These are phyloP conservation scores for Eutolmus rufibarbis DNA, from an alignment of 2,888 invertebrate species.

Conservation along the genomic window DNA sequence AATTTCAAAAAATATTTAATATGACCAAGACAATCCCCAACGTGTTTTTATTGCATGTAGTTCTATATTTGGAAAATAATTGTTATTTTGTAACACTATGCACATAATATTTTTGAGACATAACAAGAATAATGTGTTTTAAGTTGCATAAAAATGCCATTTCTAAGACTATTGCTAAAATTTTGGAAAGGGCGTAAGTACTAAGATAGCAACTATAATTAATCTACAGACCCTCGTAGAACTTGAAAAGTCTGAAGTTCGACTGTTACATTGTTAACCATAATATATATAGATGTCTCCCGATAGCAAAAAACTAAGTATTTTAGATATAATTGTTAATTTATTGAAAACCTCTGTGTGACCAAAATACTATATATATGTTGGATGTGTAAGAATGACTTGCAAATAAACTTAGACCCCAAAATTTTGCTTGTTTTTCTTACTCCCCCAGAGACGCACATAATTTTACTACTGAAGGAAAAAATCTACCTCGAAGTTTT, in stretches of 20 bases:
- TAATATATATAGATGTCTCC: background rate
- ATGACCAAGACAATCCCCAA: slow-evolving; percentile 44
- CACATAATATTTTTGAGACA: background rate
- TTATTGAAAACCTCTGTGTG: slow-evolving; percentile 16
- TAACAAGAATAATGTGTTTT: background rate
- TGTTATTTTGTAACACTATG: background rate
- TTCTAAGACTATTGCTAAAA: background rate
- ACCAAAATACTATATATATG: slow-evolving; percentile 12
- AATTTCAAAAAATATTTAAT: slow-evolving; percentile 7
- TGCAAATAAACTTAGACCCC: slow-evolving; percentile 15
- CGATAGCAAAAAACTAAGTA: background rate
- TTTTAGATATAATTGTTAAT: background rate
- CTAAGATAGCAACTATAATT: background rate
- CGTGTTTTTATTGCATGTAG: background rate
- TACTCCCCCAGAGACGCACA: too few relatives aligned
- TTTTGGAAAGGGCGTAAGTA: background rate
- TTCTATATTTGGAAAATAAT: background rate
- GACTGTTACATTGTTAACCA: background rate
- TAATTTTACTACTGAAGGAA: too few relatives aligned
- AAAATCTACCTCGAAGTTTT: too few relatives aligned
- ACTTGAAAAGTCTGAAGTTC: background rate
- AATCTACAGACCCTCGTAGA: background rate
- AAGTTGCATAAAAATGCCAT: background rate
- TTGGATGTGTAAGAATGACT: slow-evolving; percentile 2
- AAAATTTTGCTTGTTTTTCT: background rate